Evolutionary conservation across 2,113 vertebrate genomes (phyloP), one percentile per base, ranked within the genome.

Genomic region (Aptenodytes forsteri): DNA sequence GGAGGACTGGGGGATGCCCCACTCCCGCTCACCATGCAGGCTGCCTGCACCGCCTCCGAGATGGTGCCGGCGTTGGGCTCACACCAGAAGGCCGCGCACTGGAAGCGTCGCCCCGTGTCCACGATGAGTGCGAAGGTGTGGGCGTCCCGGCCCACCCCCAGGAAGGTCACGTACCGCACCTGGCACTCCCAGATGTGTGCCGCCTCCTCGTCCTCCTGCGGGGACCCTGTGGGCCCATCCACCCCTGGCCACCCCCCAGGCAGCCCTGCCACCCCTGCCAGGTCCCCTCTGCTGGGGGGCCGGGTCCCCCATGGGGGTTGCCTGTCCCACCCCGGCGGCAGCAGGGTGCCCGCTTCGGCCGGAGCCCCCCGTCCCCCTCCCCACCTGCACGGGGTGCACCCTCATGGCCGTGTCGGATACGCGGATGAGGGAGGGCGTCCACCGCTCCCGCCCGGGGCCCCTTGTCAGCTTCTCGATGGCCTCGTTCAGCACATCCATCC

Each of bases 401-500:
- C 98, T 99, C 98, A 99, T 98, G 82, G 99, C n/a, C 13, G 98
- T 99, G 87, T 99, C 99, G 0, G 99, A 99, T 72, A 99, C 98
- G 10, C 98, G 98, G 95, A 99, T 98, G 81, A 98, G 97, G 13
- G 98, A 96, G 0, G 98, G 98, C 5, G 98, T 98, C 99, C 99
- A 99, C 84, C 98, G 91, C 11, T 99, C 98, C 90, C 66, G 97
- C 71, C 98, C 98, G 0, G 98, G 98, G 22, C 96, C 97, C 83
- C 97, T 97, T 58, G 98, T 98, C 97, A 99, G 98, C 94, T 98
- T 98, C 91, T 99, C 99, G 5, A 99, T 99, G 29, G 99, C 99
- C 71, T 98, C 96, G 38, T 99, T 99, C 96, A 99, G 82, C 83
- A 99, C 98, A 55, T 99, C 99, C 99, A 99, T 99, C 64, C 99